A percentile compares a stretch with the other conserved stretches of the same genome.
Evolutionary conservation across 37 sponge, comb jelly and placozoan species (phyloP).

Genomic region (Aphrocallistes beatrix): DNA sequence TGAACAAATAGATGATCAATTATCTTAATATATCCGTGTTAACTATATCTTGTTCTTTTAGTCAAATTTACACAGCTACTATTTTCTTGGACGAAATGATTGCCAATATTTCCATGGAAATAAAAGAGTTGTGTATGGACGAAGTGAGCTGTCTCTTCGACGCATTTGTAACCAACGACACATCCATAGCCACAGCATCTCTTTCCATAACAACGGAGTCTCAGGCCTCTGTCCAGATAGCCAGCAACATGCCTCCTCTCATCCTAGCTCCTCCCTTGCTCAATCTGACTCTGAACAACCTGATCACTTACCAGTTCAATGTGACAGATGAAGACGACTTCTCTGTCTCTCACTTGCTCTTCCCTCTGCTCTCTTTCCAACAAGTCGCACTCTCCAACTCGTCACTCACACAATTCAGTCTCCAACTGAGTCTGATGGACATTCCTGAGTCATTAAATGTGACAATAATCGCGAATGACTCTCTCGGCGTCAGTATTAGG

Average conservation of each 20-base stretch:
- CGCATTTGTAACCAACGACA: not conserved
- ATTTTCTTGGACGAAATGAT: not conserved
- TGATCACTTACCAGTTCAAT: not conserved
- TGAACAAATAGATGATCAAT: no score
- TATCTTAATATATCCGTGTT: no score
- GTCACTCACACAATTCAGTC: not conserved
- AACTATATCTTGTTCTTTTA: no score
- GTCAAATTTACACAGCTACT: not conserved
- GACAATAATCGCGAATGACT: slow-evolving; percentile 10
- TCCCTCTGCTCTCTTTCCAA: not conserved
- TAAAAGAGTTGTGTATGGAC: not conserved
- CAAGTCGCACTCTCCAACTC: not conserved
- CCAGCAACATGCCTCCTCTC: slow-evolving; percentile 9
- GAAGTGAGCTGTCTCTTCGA: not conserved
- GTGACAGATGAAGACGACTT: not conserved
- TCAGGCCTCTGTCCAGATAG: not conserved
- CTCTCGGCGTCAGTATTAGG: not conserved
- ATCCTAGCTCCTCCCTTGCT: not conserved
- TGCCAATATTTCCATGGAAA: not conserved
- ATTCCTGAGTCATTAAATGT: not conserved
- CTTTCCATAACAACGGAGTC: not conserved
- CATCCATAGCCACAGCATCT: not conserved
- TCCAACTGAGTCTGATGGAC: not conserved
- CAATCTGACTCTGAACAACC: not conserved
- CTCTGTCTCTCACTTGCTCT: not conserved